Conservation (phyloP, 37 sponge, comb jelly and placozoan species). For the Mnemiopsis leidyi region DNA sequence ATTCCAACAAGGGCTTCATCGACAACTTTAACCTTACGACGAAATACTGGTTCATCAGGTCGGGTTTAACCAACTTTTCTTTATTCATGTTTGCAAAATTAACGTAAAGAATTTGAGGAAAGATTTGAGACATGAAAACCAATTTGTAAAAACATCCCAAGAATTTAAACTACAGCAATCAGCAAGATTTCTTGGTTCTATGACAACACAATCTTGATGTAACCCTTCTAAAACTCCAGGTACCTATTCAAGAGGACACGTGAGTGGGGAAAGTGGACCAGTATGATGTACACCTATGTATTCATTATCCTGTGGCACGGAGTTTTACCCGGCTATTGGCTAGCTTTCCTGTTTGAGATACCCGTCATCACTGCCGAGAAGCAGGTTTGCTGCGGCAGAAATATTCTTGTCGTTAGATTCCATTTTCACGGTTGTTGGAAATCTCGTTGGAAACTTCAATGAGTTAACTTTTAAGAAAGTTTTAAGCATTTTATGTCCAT, state of each 20-base stretch:
- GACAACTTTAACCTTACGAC: constrained; percentile 56
- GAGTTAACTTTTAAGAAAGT: too few species aligned
- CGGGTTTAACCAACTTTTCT: background rate
- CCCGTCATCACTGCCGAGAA: constrained; percentile 40
- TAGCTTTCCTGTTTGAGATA: constrained; percentile 35
- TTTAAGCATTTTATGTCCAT: too few species aligned
- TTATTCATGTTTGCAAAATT: background rate
- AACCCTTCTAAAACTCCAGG: background rate
- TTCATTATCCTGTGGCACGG: constrained; percentile 62
- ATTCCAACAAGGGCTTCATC: constrained; percentile 56
- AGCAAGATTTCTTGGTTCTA: background rate
- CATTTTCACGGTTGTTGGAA: background rate
- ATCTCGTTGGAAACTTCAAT: too few species aligned
- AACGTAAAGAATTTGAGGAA: too few species aligned
- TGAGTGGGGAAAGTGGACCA: constrained; percentile 37
- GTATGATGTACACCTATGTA: constrained; percentile 48
- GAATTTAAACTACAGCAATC: background rate
- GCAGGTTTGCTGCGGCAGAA: background rate
- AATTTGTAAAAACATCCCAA: too few species aligned
- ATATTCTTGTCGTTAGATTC: background rate
- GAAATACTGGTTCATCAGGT: constrained; percentile 63
- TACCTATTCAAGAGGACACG: constrained; percentile 47
- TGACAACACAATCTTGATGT: too few species aligned
- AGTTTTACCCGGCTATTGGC: constrained; percentile 52
- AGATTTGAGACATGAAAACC: too few species aligned